Evolutionary conservation across 2,797 vertebrate species (phyloP).

Genomic region (Falco berigora): DNA sequence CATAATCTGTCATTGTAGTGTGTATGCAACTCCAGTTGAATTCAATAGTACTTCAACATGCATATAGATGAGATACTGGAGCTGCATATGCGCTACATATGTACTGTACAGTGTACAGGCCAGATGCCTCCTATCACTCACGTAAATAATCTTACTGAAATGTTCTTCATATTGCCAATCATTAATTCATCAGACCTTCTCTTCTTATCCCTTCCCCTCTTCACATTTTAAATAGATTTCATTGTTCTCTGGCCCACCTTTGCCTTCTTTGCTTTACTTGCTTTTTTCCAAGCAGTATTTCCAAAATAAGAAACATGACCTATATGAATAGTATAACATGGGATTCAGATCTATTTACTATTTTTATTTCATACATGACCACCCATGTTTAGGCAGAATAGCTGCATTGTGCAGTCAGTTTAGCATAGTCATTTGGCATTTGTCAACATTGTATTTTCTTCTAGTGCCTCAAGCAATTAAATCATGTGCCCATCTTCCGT

Average conservation of each 20-base stretch:
- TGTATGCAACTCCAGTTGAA: background rate
- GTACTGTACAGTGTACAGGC: background rate
- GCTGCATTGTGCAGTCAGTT: background rate
- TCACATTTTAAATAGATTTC: background rate
- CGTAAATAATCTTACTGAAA: background rate
- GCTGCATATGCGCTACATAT: background rate
- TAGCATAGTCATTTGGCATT: background rate
- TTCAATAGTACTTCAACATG: conserved; percentile 6
- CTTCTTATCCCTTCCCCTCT: background rate
- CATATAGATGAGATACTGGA: background rate
- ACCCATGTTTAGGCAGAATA: background rate
- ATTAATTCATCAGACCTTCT: background rate
- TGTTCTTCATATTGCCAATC: background rate
- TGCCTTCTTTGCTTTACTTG: background rate
- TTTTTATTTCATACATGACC: background rate
- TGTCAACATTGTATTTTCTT: background rate
- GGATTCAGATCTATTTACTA: background rate
- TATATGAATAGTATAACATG: background rate
- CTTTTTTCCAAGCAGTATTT: background rate
- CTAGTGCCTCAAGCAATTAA: conserved; percentile 17
- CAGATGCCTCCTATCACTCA: background rate
- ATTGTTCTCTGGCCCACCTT: background rate
- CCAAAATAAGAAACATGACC: background rate
- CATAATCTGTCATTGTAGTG: conserved; percentile 37
- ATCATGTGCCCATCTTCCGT: background rate